A percentile compares a stretch with the other conserved stretches of the same genome.
These are phyloP conservation scores for Dolichopus griseipennis DNA, from an alignment of 2,888 invertebrate species.

Conservation along the genomic window DNA sequence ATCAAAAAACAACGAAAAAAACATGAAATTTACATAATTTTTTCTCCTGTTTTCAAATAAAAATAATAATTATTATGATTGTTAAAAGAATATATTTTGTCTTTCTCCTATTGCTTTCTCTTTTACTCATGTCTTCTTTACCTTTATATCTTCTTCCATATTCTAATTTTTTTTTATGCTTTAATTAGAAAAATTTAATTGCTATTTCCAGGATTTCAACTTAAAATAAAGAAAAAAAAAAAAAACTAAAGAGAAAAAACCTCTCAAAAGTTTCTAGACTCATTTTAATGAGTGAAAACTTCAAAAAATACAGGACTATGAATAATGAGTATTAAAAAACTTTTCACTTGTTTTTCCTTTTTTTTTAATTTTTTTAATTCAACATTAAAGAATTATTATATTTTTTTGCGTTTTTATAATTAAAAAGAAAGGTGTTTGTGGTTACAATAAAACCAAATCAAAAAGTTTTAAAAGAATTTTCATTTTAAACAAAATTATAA, in stretches of 20 bases:
- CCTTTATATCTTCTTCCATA: neutral
- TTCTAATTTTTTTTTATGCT: neutral
- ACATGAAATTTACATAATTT: neutral
- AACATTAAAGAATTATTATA: no score
- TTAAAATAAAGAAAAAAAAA: neutral
- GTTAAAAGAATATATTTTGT: neutral
- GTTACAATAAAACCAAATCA: no score
- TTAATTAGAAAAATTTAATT: slow-evolving; percentile 4
- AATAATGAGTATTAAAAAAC: neutral
- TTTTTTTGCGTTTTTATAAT: no score
- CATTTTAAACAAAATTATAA: no score
- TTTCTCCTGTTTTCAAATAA: neutral
- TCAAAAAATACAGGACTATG: neutral
- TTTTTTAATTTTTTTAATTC: no score
- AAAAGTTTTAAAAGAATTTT: no score
- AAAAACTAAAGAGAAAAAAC: neutral
- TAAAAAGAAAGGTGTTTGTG: no score
- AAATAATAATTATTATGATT: slow-evolving; percentile 4
- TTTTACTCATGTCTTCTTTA: neutral
- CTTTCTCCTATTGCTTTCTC: neutral
- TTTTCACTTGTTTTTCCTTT: neutral
- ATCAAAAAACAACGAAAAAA: neutral
- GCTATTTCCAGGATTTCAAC: neutral
- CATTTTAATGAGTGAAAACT: slow-evolving; percentile 1
- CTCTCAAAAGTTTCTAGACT: slow-evolving; percentile 4